Evolutionary conservation across 2,113 vertebrate genomes (phyloP), one percentile per base, ranked within the genome.

Genomic region (Takifugu flavidus): DNA sequence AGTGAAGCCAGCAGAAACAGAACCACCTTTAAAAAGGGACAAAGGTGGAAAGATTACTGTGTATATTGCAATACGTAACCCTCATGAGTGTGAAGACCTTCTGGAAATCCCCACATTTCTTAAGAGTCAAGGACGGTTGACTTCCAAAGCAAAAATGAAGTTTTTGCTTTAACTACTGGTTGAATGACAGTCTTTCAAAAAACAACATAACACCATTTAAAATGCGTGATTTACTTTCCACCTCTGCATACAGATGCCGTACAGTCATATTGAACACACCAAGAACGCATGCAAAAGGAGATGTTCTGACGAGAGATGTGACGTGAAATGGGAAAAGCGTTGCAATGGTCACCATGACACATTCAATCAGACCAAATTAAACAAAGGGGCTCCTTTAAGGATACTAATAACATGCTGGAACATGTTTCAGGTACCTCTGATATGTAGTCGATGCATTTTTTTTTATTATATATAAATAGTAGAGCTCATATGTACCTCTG

Each of bases 251-350:
- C 56, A 53, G 29, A 53, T 29, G 49, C 13, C 29, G 53, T 3
- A 62, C 42, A 56, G 1, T 64, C 43, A 62, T 39, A 62, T 3
- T 25, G 62, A 68, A 67, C 27, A 64, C 25, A 68, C 2, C 12
- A 29, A 61, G 67, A 88, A 89, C 88, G 57, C 95, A 94, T 95
- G 95, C 95, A 77, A 15, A 62, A 43, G 91, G 59, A 60, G 52
- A 64, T 46, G 49, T 49, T 42, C 34, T 67, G 43, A 78, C 74
- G 51, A 56, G 59, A 77, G 80, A 72, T 43, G 55, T 57, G 80
- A 72, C 31, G 55, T 57, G 71, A 60, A 54, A 55, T 49, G 47
- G 53, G 64, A 51, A 72, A 70, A 78, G 62, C 11, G 49, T 45
- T 50, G 80, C 73, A 67, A 73, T 59, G 57, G 28, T 94, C 93